Evolutionary conservation across 2,113 vertebrate species (phyloP), one percentile per base, ranked within the genome.

Genomic region (Dipodomys ordii): DNA sequence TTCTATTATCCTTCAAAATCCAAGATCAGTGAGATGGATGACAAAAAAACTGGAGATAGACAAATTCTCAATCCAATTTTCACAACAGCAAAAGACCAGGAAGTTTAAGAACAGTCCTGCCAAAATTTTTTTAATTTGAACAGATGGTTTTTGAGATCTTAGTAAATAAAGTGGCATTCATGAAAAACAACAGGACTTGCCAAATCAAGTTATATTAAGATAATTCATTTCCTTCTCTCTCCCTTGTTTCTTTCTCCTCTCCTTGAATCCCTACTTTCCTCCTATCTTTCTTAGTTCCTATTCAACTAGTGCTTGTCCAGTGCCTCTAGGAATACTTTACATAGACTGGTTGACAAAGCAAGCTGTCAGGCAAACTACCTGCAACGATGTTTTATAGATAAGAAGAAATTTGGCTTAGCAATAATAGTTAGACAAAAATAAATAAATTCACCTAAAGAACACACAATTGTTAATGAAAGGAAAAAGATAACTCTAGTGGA

Each of bases 71-170:
- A 78, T 71, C 46, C 32, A 85, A 83, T 87, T 96, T 95, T 83
- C 81, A 91, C 87, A 94, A 91, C 27, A 91, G 87, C 81, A 82
- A 95, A 92, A 92, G 35, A 90, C 23, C 71, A 92, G 53, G 67
- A 89, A 94, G 78, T 60, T 83, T 79, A 30, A 93, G 15, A 82
- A 69, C 23, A 69, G 6, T 57, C 30, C 60, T 96, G 90, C 82
- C 92, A 93, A 94, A 62, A 74, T 87, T 87, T 49, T 49, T 72
- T 64, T 92, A 32, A 88, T 49, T 89, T 93, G 87, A 94, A 80
- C 78, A 97, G 88, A 94, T 95, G 79, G 89, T 90, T 82, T 93
- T 93, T 90, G 35, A 96, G 62, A 32, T 87, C 85, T 96, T 87
- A 90, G 86, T 95, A 95, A 96, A 94, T 83, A 92, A 94, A 93